Conservation (phyloP, 2,797 vertebrate genomes). For the Anguilla megastoma region DNA sequence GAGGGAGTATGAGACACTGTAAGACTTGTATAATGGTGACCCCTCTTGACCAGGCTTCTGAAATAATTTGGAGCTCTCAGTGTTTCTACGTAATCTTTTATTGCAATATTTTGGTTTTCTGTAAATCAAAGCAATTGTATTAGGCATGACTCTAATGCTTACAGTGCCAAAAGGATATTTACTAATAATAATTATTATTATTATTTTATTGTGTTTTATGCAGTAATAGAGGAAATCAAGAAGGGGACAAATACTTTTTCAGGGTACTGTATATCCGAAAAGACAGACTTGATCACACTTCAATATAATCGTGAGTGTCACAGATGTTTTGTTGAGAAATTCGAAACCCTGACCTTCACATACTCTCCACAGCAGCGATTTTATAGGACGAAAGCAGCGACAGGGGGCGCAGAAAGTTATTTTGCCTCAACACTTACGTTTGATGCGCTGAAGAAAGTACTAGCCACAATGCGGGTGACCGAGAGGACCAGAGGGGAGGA, state of each 20-base stretch:
- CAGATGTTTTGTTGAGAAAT: constrained; percentile 6
- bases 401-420: constrained; percentile 56
- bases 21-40: neutral
- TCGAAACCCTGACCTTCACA: neutral
- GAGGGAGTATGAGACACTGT: neutral
- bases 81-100: neutral
- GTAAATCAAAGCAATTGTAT: neutral
- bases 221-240: too few relatives aligned
- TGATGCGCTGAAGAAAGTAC: neutral
- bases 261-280: neutral
- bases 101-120: neutral
- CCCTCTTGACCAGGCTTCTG: neutral
- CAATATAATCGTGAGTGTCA: neutral
- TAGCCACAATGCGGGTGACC: constrained; percentile 14
- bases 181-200: too few relatives aligned
- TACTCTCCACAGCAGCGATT: neutral
- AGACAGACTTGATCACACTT: neutral
- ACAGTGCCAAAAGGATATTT: too few relatives aligned
- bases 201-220: too few relatives aligned
- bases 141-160: neutral
- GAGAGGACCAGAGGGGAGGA: constrained; percentile 20
- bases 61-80: neutral
- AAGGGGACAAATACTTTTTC: too few relatives aligned
- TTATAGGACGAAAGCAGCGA: neutral
- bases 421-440: constrained; percentile 16